These are phyloP conservation scores for Aphodius sticticus DNA, from an alignment of 2,888 invertebrate genomes.

Conservation along the genomic window DNA sequence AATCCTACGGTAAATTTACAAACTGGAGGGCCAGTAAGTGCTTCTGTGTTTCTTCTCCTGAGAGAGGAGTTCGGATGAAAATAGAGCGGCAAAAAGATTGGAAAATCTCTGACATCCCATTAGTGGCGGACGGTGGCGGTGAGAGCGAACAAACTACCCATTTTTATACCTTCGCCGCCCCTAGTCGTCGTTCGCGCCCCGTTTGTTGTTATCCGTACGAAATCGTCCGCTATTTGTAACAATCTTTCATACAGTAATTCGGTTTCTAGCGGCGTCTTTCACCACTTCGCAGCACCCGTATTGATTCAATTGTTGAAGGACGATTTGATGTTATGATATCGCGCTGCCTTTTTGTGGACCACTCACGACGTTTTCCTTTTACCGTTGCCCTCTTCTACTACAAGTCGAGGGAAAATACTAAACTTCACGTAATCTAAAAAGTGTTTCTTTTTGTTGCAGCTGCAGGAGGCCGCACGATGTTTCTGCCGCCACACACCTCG, in stretches of 20 bases:
- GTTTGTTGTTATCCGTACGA: conserved; percentile 10
- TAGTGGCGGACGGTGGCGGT: conserved; percentile 18
- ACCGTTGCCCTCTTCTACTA: too few species aligned
- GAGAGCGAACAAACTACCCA: conserved; percentile 19
- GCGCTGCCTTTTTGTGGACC: neutral
- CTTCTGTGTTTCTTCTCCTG: conserved; percentile 18
- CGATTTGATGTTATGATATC: neutral
- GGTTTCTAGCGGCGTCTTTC: neutral
- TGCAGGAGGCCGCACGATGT: conserved; percentile 54
- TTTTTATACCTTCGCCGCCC: conserved; percentile 24
- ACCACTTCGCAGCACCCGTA: neutral
- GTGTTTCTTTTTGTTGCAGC: conserved; percentile 50
- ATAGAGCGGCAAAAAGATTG: conserved; percentile 21
- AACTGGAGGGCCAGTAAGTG: conserved; percentile 17
- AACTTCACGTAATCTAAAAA: neutral
- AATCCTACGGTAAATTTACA: conserved; percentile 25
- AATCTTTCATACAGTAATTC: neutral
- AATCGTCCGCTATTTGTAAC: neutral
- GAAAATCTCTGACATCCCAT: conserved; percentile 26
- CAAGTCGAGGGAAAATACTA: too few species aligned
- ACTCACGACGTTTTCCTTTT: too few species aligned
- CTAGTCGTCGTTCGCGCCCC: conserved; percentile 6
- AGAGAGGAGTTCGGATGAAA: conserved; percentile 4
- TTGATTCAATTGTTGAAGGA: conserved; percentile 4
- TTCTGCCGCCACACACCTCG: conserved; percentile 50